phyloP scores from a whole-genome alignment of 2,797 vertebrate species.

The Picus viridis region DNA sequence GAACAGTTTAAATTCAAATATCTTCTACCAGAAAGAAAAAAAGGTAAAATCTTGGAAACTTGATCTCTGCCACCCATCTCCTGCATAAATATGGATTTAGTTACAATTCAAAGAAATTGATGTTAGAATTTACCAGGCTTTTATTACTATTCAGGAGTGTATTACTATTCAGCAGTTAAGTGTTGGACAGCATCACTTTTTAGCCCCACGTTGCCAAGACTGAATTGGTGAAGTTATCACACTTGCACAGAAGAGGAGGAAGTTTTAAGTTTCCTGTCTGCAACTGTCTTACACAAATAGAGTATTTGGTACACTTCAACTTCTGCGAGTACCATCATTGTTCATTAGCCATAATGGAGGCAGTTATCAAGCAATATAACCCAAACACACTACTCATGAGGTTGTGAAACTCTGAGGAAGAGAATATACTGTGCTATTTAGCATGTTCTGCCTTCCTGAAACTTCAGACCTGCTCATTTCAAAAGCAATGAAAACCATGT shows the following conservation, averaged over 20 bases:
- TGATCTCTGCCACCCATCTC: neutral
- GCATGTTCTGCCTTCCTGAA: conserved; percentile 6
- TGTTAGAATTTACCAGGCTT: neutral
- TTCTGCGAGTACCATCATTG: conserved; percentile 3
- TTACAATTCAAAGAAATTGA: neutral
- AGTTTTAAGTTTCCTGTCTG: neutral
- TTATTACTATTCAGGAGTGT: neutral
- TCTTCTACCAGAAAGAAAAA: neutral
- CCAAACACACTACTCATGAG: neutral
- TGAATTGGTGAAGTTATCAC: neutral
- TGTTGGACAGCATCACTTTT: neutral
- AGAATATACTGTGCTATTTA: conserved; percentile 9
- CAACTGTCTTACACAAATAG: neutral
- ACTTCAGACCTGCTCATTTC: conserved; percentile 21
- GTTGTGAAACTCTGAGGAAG: conserved; percentile 6
- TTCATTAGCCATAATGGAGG: conserved; percentile 5
- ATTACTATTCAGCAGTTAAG: neutral
- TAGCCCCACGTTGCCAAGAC: neutral
- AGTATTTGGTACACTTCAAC: neutral
- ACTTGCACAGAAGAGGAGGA: neutral
- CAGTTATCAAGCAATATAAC: neutral
- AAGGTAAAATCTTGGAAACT: neutral
- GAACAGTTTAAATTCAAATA: neutral
- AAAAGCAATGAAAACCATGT: neutral
- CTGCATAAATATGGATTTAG: neutral